Evolutionary conservation across 2,797 vertebrate species (phyloP).

Genomic region (Tamandua tetradactyla): DNA sequence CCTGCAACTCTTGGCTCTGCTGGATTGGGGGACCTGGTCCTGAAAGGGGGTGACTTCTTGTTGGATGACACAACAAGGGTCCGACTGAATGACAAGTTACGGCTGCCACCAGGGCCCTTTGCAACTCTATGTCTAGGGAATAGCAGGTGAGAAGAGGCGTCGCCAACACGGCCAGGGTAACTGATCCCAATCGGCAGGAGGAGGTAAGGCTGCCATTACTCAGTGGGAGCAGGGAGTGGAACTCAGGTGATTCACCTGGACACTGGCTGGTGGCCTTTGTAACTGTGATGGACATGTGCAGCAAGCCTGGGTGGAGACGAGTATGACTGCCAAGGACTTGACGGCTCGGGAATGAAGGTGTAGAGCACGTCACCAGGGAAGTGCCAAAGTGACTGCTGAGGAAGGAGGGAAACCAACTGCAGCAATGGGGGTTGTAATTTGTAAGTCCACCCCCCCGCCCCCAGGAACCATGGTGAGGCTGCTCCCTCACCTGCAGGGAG

Average conservation of each 20-base stretch:
- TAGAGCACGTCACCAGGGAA: not conserved
- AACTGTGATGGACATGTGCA: not conserved
- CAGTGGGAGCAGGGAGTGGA: rapidly evolving
- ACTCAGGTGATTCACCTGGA: not conserved
- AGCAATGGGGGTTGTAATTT: not conserved
- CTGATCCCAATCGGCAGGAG: not conserved
- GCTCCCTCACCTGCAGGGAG: not conserved
- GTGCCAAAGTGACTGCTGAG: not conserved
- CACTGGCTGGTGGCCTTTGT: not conserved
- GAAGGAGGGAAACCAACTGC: not conserved
- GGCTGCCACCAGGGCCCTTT: not conserved
- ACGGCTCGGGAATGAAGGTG: not conserved
- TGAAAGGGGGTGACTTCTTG: not conserved
- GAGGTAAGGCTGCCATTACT: not conserved
- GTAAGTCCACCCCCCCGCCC: not conserved
- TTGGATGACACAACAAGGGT: not conserved
- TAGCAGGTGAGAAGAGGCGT: not conserved
- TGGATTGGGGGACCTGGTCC: not conserved
- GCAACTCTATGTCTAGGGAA: not conserved
- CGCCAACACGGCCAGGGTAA: not conserved
- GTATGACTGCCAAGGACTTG: not conserved
- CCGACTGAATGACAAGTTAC: not conserved
- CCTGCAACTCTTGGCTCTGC: not conserved
- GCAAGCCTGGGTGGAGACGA: not conserved
- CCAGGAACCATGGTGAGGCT: not conserved